Base-by-base conservation (phyloP, 2,113 vertebrate species). In the Albula goreensis region DNA sequence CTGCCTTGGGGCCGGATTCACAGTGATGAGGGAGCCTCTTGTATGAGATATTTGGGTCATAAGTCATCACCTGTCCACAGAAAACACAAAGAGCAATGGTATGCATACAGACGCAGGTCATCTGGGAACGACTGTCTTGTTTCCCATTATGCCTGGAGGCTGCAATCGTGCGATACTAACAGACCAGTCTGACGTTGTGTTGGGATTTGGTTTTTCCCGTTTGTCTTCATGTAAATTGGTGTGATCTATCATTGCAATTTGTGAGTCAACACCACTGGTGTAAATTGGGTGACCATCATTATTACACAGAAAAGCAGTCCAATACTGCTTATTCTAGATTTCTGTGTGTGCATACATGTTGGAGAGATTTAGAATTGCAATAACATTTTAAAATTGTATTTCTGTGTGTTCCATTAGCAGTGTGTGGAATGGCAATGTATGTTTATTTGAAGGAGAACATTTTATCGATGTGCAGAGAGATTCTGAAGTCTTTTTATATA, bases 1-100 rank as follows among this genome's bases (percentile, higher is more conserved):
- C 93, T 94, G 93, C 88, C 79, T 51, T 22, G 17, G 50, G 51
- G 78, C 41, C 49, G 50, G 86, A 85, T 85, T 92, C 88, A 86
- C 87, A 89, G 88, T 89, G 89, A 77, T 90, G 91, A 92, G 89
- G 90, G 89, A 87, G 3, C 85, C 90, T 89, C 90, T 53, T 53
- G 50, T 81, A 57, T 82, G 81, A 70, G 10, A 83, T 63, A 66
- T 66, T 83, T 83, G 13, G n/a, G 82, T 49, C 50, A 60, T 70
- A 70, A 49, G 7, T 83, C 82, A 66, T 66, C 82, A 66, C 82
- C 60, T n/a, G 63, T 82, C 66, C 63, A 31, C 80, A 53, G 25
- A 86, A 70, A 49, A 41, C 63, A 63, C 2, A 50, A 74, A 41
- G 15, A 52, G 49, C 12, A 49, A 70, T 51, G 60, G 50, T 77